Percentiles rank a stretch among this genome's conserved stretches.
Evolutionary conservation across 2,797 vertebrate genomes (phyloP).

Genomic region (Megaceryle alcyon): DNA sequence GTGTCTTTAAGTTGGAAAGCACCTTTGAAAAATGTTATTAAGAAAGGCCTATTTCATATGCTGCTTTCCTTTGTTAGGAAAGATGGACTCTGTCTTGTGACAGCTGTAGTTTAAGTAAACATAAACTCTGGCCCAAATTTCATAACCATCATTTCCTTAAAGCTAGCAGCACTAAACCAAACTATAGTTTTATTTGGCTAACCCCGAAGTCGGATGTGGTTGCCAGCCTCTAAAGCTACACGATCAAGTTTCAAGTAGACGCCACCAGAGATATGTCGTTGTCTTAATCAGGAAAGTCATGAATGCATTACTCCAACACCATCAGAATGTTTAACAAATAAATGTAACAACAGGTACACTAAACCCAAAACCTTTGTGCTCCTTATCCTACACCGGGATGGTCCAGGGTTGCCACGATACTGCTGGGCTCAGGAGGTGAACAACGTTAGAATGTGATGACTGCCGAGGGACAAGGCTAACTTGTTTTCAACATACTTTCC

Average conservation of each 20-base stretch:
- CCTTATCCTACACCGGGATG: background rate
- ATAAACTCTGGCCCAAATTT: constrained; percentile 80
- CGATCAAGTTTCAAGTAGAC: constrained; percentile 78
- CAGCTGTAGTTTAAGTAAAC: constrained; percentile 79
- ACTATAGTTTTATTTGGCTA: constrained; percentile 84
- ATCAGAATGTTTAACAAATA: constrained; percentile 72
- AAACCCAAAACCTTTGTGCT: background rate
- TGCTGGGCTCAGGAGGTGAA: background rate
- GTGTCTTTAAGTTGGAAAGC: constrained; percentile 39
- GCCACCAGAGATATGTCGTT: constrained; percentile 56
- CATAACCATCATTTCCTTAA: constrained; percentile 82
- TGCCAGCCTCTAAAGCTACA: constrained; percentile 79
- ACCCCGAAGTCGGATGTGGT: constrained; percentile 84
- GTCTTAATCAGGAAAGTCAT: constrained; percentile 68
- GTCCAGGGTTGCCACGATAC: accelerated
- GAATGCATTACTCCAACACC: background rate
- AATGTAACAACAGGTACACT: constrained; percentile 58
- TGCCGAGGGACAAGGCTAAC: background rate
- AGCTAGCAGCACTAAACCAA: constrained; percentile 77
- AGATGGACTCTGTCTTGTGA: constrained; percentile 69
- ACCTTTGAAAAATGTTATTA: background rate
- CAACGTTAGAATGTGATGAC: background rate
- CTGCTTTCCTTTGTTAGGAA: constrained; percentile 39
- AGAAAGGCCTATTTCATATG: background rate
- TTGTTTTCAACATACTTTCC: background rate